These are phyloP conservation scores for Tragelaphus imberbis DNA, from an alignment of 2,113 vertebrate genomes.

Conservation along the genomic window DNA sequence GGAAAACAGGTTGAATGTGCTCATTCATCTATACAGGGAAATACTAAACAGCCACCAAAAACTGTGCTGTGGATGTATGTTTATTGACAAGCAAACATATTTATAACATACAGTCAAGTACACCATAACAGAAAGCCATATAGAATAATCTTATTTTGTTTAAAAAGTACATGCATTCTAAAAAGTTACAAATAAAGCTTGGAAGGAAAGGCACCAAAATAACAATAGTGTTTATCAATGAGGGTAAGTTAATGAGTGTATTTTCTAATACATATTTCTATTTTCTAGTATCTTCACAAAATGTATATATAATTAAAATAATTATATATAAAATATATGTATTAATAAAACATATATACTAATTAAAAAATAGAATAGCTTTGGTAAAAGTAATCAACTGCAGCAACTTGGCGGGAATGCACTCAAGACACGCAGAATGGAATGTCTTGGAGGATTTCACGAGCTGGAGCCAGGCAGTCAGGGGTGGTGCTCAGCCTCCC, in stretches of 20 bases:
- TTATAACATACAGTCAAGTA: neutral
- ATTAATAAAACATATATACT: neutral
- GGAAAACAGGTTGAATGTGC: neutral
- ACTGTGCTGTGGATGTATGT: neutral
- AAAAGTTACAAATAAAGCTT: neutral
- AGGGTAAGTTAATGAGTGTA: neutral
- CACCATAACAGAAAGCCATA: neutral
- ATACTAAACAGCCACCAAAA: neutral
- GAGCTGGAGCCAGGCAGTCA: neutral
- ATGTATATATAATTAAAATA: neutral
- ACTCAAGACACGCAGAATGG: neutral
- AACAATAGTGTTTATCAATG: neutral
- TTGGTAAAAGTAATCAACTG: neutral
- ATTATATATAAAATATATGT: neutral
- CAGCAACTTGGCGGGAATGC: neutral
- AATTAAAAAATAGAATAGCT: neutral
- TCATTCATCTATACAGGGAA: neutral
- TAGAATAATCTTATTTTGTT: neutral
- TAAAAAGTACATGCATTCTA: neutral
- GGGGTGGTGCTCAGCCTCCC: neutral
- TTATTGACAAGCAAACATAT: neutral
- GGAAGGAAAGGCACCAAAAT: neutral
- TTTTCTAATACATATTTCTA: neutral
- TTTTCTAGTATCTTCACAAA: neutral
- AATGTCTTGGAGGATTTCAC: neutral